Conservation (phyloP, 1,140 invertebrate genomes). For the Bombus ignitus region DNA sequence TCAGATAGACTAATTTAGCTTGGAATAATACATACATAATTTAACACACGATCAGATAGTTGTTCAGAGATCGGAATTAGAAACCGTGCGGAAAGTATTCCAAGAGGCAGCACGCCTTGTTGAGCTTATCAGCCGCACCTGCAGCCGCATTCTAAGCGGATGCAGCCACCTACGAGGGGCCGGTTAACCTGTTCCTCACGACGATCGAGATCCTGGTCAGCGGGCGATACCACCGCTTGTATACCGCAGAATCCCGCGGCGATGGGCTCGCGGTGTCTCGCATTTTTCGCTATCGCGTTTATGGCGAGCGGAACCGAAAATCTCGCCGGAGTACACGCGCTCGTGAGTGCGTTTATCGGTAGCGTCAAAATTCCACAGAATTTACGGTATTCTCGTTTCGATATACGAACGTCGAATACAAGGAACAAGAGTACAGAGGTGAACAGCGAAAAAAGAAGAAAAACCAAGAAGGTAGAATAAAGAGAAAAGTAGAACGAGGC, state of each 20-base stretch:
- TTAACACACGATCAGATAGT: no score
- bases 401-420: slow-evolving; percentile 2
- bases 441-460: background rate
- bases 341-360: slow-evolving; percentile 57
- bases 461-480: background rate
- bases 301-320: slow-evolving; percentile 47
- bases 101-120: background rate
- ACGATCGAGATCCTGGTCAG: background rate
- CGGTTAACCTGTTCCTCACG: slow-evolving; percentile 37
- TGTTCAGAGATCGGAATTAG: background rate
- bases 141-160: slow-evolving; percentile 46
- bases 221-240: background rate
- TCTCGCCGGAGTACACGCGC: slow-evolving; percentile 29
- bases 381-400: slow-evolving; percentile 23
- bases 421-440: background rate
- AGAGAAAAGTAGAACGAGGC: no score
- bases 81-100: background rate
- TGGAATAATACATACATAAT: background rate
- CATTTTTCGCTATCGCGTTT: slow-evolving; percentile 42
- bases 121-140: slow-evolving; percentile 58
- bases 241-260: background rate
- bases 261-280: slow-evolving; percentile 10
- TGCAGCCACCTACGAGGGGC: slow-evolving; percentile 17
- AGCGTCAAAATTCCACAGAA: slow-evolving; percentile 35
- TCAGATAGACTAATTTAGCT: background rate